A percentile compares a stretch with the other conserved stretches of the same genome.
Evolutionary conservation across 2,113 vertebrate genomes (phyloP).

Genomic region (Dasyprocta punctata): DNA sequence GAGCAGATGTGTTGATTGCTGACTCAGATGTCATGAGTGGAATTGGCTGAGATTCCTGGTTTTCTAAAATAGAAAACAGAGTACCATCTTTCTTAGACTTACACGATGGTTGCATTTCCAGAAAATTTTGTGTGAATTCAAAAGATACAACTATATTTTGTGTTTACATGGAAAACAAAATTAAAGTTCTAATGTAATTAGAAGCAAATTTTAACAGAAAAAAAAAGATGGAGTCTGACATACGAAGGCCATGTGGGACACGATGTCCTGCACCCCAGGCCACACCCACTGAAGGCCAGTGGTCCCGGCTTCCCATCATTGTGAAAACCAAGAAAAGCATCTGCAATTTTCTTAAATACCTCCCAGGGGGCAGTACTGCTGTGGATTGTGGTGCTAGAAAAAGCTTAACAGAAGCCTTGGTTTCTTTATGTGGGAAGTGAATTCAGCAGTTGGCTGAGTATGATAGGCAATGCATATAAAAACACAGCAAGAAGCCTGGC

Average conservation of each 20-base stretch:
- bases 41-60: neutral
- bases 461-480: neutral
- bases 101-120: neutral
- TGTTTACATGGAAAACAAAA: constrained; percentile 36
- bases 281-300: neutral
- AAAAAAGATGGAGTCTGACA: neutral
- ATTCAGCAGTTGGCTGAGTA: neutral
- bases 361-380: constrained; percentile 55
- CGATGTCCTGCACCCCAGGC: neutral
- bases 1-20: constrained; percentile 14
- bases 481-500: neutral
- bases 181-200: constrained; percentile 33
- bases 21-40: neutral
- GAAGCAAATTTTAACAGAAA: constrained; percentile 42
- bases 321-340: neutral
- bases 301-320: neutral
- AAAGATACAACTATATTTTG: constrained; percentile 18
- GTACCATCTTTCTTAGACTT: neutral
- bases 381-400: neutral
- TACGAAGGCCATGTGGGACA: neutral
- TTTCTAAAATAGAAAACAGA: constrained; percentile 23
- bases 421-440: constrained; percentile 31
- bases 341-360: constrained; percentile 12
- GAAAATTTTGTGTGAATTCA: constrained; percentile 42
- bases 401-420: neutral